Evolutionary conservation across 2,797 vertebrate genomes (phyloP).

Genomic region (Bradypus variegatus): DNA sequence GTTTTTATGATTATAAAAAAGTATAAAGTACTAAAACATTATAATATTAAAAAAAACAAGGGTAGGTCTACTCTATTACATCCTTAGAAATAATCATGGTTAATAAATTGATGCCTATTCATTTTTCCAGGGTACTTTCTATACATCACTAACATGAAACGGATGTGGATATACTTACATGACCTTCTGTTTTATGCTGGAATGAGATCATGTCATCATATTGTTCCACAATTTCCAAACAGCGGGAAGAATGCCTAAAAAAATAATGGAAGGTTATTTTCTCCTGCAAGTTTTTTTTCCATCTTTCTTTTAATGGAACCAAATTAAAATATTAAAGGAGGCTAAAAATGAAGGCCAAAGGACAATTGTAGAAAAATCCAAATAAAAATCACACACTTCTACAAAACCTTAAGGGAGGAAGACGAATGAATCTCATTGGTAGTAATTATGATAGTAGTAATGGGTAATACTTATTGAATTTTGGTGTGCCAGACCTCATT

Average conservation of each 20-base stretch:
- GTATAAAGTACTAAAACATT: not conserved
- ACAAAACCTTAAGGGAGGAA: not conserved
- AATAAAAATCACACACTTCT: not conserved
- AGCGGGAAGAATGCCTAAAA: not conserved
- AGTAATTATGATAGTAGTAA: not conserved
- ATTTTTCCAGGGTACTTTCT: not conserved
- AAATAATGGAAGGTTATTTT: not conserved
- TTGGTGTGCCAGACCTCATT: not conserved
- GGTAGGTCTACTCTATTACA: not conserved
- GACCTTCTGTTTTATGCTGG: not conserved
- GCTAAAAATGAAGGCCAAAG: not conserved
- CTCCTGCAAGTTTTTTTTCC: not conserved
- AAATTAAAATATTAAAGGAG: not conserved
- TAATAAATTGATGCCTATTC: not conserved
- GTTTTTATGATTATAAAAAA: not conserved
- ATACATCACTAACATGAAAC: not conserved
- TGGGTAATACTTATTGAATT: not conserved
- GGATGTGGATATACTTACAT: not conserved
- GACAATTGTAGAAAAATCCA: not conserved
- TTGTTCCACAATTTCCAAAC: not conserved
- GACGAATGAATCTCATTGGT: not conserved
- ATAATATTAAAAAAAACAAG: not conserved
- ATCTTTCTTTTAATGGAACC: not conserved
- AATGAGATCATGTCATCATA: not conserved
- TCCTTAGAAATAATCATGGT: not conserved